These are phyloP conservation scores for Trilocha varians DNA, from an alignment of 2,888 invertebrate genomes.

Conservation along the genomic window DNA sequence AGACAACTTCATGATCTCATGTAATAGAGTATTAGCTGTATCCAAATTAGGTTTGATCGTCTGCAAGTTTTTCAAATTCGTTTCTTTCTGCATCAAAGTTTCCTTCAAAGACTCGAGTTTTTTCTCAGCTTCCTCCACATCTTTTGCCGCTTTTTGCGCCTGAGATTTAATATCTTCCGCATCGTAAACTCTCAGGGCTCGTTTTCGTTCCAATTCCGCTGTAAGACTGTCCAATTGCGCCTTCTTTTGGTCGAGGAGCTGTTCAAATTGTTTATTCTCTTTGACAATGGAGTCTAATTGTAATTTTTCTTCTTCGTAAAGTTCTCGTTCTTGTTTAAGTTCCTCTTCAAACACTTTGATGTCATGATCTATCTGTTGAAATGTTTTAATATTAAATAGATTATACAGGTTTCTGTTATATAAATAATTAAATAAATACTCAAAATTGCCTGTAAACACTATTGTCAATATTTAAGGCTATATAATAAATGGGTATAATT, in stretches of 20 bases:
- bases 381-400: too few species aligned
- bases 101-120: conserved; percentile 32
- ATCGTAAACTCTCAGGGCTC: conserved; percentile 48
- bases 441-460: too few species aligned
- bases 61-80: conserved; percentile 48
- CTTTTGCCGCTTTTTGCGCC: conserved; percentile 38
- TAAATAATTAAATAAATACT: too few species aligned
- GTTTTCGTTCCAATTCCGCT: conserved; percentile 41
- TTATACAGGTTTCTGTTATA: too few species aligned
- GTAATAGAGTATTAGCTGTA: conserved; percentile 40
- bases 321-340: conserved; percentile 41
- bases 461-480: too few species aligned
- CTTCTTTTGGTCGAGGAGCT: conserved; percentile 45
- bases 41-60: conserved; percentile 49
- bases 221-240: conserved; percentile 38
- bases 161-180: conserved; percentile 50
- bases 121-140: conserved; percentile 47
- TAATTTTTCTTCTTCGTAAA: conserved; percentile 32
- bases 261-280: conserved; percentile 36
- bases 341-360: conserved; percentile 47
- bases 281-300: conserved; percentile 36
- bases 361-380: conserved; percentile 36
- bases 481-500: not conserved
- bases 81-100: conserved; percentile 49
- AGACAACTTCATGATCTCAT: conserved; percentile 44